Evolutionary conservation across 2,888 invertebrate genomes (phyloP), one percentile per base, ranked within the genome.

Genomic region (Ophraella communa): DNA sequence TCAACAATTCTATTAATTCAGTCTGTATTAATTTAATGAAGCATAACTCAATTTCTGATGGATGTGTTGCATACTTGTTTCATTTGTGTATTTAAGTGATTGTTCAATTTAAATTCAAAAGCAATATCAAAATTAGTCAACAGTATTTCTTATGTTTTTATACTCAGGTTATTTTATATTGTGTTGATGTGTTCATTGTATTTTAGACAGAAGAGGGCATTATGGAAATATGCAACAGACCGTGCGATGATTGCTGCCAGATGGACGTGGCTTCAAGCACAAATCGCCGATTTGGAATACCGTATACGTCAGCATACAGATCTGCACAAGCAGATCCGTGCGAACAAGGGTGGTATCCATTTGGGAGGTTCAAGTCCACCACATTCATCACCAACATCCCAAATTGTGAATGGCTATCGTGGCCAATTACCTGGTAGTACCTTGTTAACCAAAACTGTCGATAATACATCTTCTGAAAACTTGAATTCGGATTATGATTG

Each of bases 241-340:
- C 87, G 96, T 39, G 92, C 94, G 3, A 88, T 90, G 20, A 88
- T 96, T 53, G 95, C 94, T 1, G 87, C 92, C 3, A 88, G 94
- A 51, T 96, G 95, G 95, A 90, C 92, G 59, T 96, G 96, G 96
- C 84, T 96, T 18, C 91, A 94, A 74, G 91, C 94, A n/a, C 96
- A 96, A 82, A 91, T 96, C 56, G 90, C 93, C 30, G 96, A 96
- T 83, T 84, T 96, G 77, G 96, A 96, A 79, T 94, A 94, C 82
- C 90, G 91, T 79, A 95, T 96, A 74, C 88, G 95, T 0, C 94
- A 95, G 81, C 92, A 95, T 80, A 90, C 87, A 74, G 95, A 96
- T 66, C 83, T 94, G 62, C 90, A 91, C 76, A 86, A 87, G 73
- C 89, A 91, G 81, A 82, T 88, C 62, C 83, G 88, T 53, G 80